Conservation (phyloP, 37 sponge, comb jelly and placozoan genomes). For the Amphimedon queenslandica region DNA sequence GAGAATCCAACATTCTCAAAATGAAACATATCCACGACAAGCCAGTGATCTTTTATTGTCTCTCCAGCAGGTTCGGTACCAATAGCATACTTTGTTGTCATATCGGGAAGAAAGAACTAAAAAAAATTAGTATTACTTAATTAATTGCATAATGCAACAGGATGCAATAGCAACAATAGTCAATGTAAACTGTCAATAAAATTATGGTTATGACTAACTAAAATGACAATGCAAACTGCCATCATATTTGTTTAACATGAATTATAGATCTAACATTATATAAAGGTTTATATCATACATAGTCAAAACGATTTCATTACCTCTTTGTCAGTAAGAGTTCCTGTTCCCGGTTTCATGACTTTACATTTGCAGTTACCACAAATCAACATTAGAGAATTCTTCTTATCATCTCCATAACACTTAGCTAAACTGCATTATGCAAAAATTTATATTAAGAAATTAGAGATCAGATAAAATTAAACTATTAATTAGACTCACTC, state of each 20-base stretch:
- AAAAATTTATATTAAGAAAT: not conserved
- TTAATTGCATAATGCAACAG: too few species aligned
- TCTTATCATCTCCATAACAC: constrained; percentile 10
- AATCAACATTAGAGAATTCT: constrained; percentile 40
- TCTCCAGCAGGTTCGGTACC: constrained; percentile 63
- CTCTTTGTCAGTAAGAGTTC: constrained; percentile 65
- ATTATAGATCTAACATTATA: too few species aligned
- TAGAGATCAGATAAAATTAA: not conserved
- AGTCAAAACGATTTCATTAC: too few species aligned
- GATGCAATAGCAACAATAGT: not conserved
- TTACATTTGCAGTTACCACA: constrained; percentile 67
- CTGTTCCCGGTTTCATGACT: constrained; percentile 43
- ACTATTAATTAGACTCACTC: not conserved
- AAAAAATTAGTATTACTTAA: too few species aligned
- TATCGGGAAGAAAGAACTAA: constrained; percentile 64
- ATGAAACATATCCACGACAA: constrained; percentile 81
- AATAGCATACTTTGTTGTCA: constrained; percentile 58
- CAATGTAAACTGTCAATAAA: too few species aligned
- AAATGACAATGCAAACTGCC: too few species aligned
- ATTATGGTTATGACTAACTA: too few species aligned
- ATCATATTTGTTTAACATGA: too few species aligned
- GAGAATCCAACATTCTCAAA: constrained; percentile 99
- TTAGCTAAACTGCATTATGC: constrained; percentile 21
- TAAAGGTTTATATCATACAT: too few species aligned
- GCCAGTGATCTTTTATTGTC: constrained; percentile 66